Evolutionary conservation across 2,888 invertebrate species (phyloP).

Genomic region (Nemoura dubitans): DNA sequence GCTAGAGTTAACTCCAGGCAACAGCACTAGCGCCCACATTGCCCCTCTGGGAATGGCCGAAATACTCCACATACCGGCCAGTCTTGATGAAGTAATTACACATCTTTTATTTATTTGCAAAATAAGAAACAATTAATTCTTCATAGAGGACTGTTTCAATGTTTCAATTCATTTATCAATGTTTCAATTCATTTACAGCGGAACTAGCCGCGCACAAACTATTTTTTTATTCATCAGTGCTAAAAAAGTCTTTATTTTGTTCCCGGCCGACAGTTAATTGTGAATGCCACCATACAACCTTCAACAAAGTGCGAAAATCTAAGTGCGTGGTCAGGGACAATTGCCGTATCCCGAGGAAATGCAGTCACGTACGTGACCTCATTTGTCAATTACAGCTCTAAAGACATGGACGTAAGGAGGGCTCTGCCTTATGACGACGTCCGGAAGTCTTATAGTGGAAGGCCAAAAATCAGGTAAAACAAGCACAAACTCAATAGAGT

Average conservation of each 20-base stretch:
- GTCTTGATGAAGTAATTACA: slow-evolving; percentile 25
- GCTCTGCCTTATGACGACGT: slow-evolving; percentile 50
- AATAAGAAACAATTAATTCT: too few relatives aligned
- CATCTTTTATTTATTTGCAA: too few relatives aligned
- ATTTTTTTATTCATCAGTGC: too few relatives aligned
- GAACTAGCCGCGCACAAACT: too few relatives aligned
- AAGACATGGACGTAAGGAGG: neutral
- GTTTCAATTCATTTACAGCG: too few relatives aligned
- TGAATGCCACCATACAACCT: slow-evolving; percentile 65
- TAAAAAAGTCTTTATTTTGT: slow-evolving; percentile 9
- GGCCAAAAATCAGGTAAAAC: slow-evolving; percentile 53
- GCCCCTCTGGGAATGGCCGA: slow-evolving; percentile 28
- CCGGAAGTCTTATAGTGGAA: slow-evolving; percentile 53
- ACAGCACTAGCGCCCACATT: neutral
- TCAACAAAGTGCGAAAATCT: slow-evolving; percentile 54
- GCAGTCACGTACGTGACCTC: slow-evolving; percentile 40
- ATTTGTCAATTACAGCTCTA: neutral
- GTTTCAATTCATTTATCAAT: too few relatives aligned
- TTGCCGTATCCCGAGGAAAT: neutral
- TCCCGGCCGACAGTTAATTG: neutral
- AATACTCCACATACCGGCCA: slow-evolving; percentile 19
- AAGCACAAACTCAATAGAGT: neutral
- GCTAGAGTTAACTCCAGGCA: slow-evolving; percentile 14
- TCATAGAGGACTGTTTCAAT: too few relatives aligned
- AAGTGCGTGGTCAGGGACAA: neutral